These are phyloP conservation scores for Hypena proboscidalis DNA, from an alignment of 2,888 invertebrate genomes.

Conservation along the genomic window DNA sequence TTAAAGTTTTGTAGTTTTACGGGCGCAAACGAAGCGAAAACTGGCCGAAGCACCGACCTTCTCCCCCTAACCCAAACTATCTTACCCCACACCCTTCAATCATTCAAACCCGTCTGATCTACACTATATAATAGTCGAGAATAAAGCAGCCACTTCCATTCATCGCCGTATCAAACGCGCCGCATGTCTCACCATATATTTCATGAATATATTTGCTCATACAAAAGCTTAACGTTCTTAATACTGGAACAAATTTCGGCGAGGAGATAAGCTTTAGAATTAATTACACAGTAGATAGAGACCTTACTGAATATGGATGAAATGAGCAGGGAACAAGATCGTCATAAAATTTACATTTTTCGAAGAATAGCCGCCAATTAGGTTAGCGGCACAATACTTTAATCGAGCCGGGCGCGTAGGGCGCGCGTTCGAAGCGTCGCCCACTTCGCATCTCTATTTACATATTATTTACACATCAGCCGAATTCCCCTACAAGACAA, in stretches of 20 bases:
- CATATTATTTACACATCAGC: constrained; percentile 37
- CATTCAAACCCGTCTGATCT: constrained; percentile 24
- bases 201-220: constrained; percentile 2
- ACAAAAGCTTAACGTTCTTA: constrained; percentile 16
- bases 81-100: constrained; percentile 28
- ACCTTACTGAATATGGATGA: constrained; percentile 38
- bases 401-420: constrained; percentile 37
- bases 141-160: constrained; percentile 25
- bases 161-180: constrained; percentile 13
- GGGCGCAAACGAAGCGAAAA: constrained; percentile 26
- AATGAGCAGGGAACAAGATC: constrained; percentile 49
- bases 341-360: constrained; percentile 76
- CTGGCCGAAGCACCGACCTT: constrained; percentile 18
- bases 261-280: constrained; percentile 33
- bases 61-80: constrained; percentile 14
- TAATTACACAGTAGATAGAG: constrained; percentile 39
- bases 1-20: constrained; percentile 23
- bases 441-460: constrained; percentile 45
- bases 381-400: constrained; percentile 72
- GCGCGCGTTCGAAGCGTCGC: constrained; percentile 24
- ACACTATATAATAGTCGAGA: constrained; percentile 18
- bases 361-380: constrained; percentile 74
- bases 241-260: constrained; percentile 16
- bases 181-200: not conserved
- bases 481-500: constrained; percentile 16